phyloP scores from a whole-genome alignment of 2,113 vertebrate species.

The Indicator indicator region DNA sequence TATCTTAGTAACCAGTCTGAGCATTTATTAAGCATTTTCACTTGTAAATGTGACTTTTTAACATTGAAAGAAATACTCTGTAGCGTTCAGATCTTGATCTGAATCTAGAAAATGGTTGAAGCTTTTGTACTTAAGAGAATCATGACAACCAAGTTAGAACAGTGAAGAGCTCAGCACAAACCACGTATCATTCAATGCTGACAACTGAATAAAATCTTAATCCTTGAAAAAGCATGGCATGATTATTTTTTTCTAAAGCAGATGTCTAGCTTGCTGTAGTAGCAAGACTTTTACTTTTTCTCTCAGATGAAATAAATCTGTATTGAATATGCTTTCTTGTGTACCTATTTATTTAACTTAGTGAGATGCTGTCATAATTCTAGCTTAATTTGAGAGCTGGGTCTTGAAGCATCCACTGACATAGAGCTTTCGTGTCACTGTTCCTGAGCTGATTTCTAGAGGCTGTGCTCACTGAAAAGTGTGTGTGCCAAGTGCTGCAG shows the following conservation, averaged over 20 bases:
- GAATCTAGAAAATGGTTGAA: background rate
- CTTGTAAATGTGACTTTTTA: background rate
- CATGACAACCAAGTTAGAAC: too few species aligned
- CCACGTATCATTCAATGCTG: background rate
- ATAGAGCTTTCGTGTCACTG: background rate
- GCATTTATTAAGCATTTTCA: too few species aligned
- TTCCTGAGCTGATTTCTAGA: background rate
- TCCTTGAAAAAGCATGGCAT: background rate
- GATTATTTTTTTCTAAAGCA: slow-evolving; percentile 19
- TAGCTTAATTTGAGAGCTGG: background rate
- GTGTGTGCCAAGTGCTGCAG: background rate
- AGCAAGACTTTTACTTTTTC: background rate
- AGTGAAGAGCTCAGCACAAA: too few species aligned
- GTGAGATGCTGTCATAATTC: background rate
- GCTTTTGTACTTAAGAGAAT: too few species aligned
- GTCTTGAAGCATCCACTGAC: background rate
- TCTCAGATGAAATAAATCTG: background rate
- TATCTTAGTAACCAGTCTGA: background rate
- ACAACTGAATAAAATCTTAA: slow-evolving; percentile 9
- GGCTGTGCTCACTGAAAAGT: background rate
- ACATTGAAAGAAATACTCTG: background rate
- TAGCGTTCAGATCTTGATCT: background rate
- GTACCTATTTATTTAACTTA: background rate
- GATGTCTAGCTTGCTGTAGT: background rate
- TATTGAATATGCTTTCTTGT: background rate